phyloP scores from a whole-genome alignment of 1,140 invertebrate genomes.

The Drosophila tropicalis region DNA sequence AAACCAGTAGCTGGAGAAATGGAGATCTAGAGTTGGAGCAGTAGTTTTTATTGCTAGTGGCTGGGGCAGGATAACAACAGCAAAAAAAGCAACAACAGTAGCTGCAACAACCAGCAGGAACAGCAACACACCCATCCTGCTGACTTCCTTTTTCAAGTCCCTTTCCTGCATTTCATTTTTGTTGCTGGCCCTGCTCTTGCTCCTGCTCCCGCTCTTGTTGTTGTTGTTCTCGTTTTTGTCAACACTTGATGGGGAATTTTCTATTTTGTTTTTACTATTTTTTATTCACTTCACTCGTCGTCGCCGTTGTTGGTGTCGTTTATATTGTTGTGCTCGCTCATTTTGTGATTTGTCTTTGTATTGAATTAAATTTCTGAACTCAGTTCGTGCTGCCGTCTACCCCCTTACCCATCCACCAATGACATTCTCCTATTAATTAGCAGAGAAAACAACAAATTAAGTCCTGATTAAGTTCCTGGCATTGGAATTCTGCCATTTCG shows the following conservation, averaged over 20 bases:
- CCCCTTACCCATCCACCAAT: too few relatives aligned
- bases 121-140: constrained; percentile 32
- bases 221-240: constrained; percentile 40
- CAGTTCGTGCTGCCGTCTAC: too few relatives aligned
- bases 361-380: constrained; percentile 65
- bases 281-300: constrained; percentile 13
- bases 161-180: constrained; percentile 39
- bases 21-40: constrained; percentile 28
- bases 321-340: constrained; percentile 25
- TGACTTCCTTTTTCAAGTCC: constrained; percentile 38
- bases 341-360: constrained; percentile 61
- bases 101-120: constrained; percentile 34
- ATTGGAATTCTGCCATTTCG: too few relatives aligned
- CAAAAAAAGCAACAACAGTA: constrained; percentile 41
- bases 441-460: too few relatives aligned
- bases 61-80: constrained; percentile 57
- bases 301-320: too few relatives aligned
- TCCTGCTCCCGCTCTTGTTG: neutral
- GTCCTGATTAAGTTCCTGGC: too few relatives aligned
- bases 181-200: neutral
- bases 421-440: too few relatives aligned
- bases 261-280: constrained; percentile 26
- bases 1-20: constrained; percentile 47
- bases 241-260: constrained; percentile 24
- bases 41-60: constrained; percentile 71